phyloP scores from a whole-genome alignment of 2,888 invertebrate genomes.

The Tetranychus truncatus region DNA sequence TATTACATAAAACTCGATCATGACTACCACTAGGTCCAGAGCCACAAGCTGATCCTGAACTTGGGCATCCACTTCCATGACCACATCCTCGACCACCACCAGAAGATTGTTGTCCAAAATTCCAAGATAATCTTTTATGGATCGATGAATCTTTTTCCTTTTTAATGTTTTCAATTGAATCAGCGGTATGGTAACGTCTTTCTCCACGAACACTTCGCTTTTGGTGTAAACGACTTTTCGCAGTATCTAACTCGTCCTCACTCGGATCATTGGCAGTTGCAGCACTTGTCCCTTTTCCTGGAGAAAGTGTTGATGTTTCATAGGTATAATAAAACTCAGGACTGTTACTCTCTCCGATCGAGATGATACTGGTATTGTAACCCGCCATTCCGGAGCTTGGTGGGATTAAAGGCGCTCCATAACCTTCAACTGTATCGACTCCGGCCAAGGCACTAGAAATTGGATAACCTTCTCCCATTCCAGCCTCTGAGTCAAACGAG shows the following conservation, averaged over 20 bases:
- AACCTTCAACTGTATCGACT: background rate
- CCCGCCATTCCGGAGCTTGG: background rate
- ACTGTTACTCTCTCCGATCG: background rate
- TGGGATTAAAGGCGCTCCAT: background rate
- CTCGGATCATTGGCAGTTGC: background rate
- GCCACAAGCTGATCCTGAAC: slow-evolving; percentile 4
- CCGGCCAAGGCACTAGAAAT: background rate
- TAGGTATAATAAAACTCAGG: background rate
- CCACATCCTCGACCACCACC: slow-evolving; percentile 26
- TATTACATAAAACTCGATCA: slow-evolving; percentile 22
- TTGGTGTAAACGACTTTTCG: slow-evolving; percentile 16
- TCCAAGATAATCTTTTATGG: slow-evolving; percentile 46
- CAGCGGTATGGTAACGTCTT: slow-evolving; percentile 46
- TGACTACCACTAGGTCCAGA: background rate
- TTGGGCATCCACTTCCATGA: slow-evolving; percentile 24
- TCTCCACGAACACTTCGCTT: slow-evolving; percentile 22
- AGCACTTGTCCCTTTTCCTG: background rate
- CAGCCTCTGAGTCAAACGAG: background rate
- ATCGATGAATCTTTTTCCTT: slow-evolving; percentile 38
- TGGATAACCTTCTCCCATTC: background rate
- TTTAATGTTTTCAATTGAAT: slow-evolving; percentile 45
- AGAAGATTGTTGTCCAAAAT: slow-evolving; percentile 35
- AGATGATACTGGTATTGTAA: background rate
- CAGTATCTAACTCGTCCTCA: slow-evolving; percentile 14
- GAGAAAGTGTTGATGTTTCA: background rate